These are phyloP conservation scores for Porites evermanni DNA, from an alignment of 92 coral and sea anemone species.

Conservation along the genomic window DNA sequence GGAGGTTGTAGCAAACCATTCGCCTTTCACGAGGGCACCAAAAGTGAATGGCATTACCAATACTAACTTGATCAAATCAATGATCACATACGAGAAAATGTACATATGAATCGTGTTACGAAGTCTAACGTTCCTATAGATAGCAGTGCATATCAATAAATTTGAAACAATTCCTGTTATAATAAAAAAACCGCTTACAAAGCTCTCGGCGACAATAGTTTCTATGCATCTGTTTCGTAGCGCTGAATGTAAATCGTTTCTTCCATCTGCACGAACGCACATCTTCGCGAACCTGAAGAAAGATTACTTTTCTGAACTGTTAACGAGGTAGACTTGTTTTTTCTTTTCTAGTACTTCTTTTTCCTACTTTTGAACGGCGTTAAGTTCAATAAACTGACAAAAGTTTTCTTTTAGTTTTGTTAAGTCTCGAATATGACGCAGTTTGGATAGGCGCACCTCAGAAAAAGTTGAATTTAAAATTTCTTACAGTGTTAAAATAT, in stretches of 20 bases:
- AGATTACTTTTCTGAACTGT: not conserved
- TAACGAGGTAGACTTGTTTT: not conserved
- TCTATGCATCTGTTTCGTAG: slow-evolving; percentile 51
- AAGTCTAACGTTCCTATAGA: slow-evolving; percentile 19
- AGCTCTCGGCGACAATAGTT: slow-evolving; percentile 44
- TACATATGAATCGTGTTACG: slow-evolving; percentile 38
- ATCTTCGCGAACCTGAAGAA: not conserved
- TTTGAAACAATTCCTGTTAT: slow-evolving; percentile 20
- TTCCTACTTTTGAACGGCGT: slow-evolving; percentile 2
- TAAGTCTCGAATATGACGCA: no score
- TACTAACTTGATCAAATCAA: slow-evolving; percentile 15
- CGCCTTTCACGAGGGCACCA: slow-evolving; percentile 36
- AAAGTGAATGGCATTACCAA: slow-evolving; percentile 36
- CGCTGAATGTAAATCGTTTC: slow-evolving; percentile 9
- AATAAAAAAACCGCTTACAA: slow-evolving; percentile 12
- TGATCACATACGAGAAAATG: slow-evolving; percentile 35
- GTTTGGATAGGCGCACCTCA: not conserved
- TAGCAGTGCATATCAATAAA: slow-evolving; percentile 27
- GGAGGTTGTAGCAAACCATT: slow-evolving; percentile 20
- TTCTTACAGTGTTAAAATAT: no score
- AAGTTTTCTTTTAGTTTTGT: not conserved
- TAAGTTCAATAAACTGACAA: not conserved
- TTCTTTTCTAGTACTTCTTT: not conserved
- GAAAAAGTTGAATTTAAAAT: no score
- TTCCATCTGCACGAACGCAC: slow-evolving; percentile 6